Evolutionary conservation across 2,888 invertebrate genomes (phyloP), one percentile per base, ranked within the genome.

Genomic region (Volucella bombylans): DNA sequence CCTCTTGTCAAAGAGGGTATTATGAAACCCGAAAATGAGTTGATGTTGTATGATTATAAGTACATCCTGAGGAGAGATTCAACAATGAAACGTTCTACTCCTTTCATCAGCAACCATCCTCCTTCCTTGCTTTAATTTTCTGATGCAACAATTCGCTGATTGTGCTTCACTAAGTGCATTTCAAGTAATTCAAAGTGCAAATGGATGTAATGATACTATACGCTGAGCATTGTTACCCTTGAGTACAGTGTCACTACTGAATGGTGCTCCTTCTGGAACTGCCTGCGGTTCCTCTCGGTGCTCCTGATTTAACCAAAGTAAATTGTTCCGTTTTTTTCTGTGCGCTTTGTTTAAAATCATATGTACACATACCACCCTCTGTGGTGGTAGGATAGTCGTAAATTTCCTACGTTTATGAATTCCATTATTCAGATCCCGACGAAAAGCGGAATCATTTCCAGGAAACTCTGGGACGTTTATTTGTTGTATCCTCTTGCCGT

Each of bases 141-240:
- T 31, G 31, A 4, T 6, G 50, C 54, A 78, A 68, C 72, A 82
- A 82, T 82, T 62, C 72, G 76, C 61, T 71, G 67, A 77, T 82
- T 68, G 67, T 49, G 31, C 31, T 31, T 68, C 43, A 68, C 62
- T 73, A 82, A 82, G 78, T 78, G 78, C 78, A 82, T 77, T 82
- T 64, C 39, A 49, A 18, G 31, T 31, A n/a, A 82, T 73, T 54
- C 78, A 78, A 68, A 82, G 73, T 82, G 78, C 72, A 82, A 82
- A 82, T 78, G 82, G 62, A 64, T 82, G 82, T 78, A 77, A 68
- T 72, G 67, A 72, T 49, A n/a, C n/a, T n/a, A n/a, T n/a, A 61
- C 49, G 50, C 65, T 14, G 18, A 52, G 65, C 45, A 61, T 65
- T 59, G 65, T 72, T 67, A 15, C 41, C 43, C 0, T 31, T 2